These are phyloP conservation scores for Aldabrachelys gigantea DNA, from an alignment of 2,113 vertebrate species.

Conservation along the genomic window DNA sequence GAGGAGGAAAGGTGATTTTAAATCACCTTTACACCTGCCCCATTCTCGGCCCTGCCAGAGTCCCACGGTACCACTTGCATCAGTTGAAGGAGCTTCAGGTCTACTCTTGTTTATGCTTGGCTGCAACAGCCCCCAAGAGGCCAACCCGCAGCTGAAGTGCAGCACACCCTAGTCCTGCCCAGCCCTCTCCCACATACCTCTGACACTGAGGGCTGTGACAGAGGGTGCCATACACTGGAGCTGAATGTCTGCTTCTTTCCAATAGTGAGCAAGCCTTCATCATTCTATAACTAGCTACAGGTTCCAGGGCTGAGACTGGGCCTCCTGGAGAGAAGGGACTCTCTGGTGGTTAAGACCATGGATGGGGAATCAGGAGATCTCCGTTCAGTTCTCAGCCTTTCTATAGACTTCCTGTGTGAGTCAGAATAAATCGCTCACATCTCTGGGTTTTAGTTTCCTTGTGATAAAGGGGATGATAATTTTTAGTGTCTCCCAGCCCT, in stretches of 20 bases:
- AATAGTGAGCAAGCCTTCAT: constrained; percentile 5
- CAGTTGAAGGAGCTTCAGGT: not conserved
- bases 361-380: not conserved
- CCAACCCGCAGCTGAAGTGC: not conserved
- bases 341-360: not conserved
- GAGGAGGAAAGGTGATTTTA: not conserved
- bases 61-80: not conserved
- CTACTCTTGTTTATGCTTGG: not conserved
- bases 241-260: not conserved
- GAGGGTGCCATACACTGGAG: not conserved
- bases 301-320: not conserved
- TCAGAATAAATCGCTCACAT: not conserved
- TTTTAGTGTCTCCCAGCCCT: not conserved
- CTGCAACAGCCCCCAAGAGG: not conserved
- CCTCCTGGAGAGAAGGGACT: not conserved
- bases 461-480: not conserved
- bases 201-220: not conserved
- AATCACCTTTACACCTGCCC: not conserved
- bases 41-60: not conserved
- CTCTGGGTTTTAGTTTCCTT: not conserved
- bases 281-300: constrained; percentile 9
- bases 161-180: not conserved
- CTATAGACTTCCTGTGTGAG: not conserved
- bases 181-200: not conserved
- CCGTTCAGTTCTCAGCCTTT: not conserved